Evolutionary conservation across 1,140 invertebrate species (phyloP).

Genomic region (Aphelinus atriplicis): DNA sequence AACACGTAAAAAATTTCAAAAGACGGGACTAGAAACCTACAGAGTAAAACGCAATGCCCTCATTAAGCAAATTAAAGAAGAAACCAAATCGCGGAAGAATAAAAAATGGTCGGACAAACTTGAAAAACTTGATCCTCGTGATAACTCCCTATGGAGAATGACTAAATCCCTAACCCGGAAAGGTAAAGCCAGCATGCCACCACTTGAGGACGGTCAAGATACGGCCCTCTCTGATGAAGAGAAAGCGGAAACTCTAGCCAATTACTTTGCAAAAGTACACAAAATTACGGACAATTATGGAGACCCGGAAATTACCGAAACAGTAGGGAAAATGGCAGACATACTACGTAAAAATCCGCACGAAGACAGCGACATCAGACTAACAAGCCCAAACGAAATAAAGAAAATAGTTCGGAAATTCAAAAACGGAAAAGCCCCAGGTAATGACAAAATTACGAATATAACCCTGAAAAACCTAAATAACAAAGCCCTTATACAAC

Average conservation of each 20-base stretch:
- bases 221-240: constrained; percentile 27
- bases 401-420: constrained; percentile 37
- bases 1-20: not conserved
- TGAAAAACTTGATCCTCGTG: constrained; percentile 28
- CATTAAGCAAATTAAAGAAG: constrained; percentile 11
- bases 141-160: constrained; percentile 39
- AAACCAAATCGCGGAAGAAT: constrained; percentile 21
- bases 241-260: constrained; percentile 40
- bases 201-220: constrained; percentile 1
- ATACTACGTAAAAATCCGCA: constrained; percentile 32
- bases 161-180: constrained; percentile 27
- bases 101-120: constrained; percentile 27
- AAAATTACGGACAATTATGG: constrained; percentile 24
- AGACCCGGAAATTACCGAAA: constrained; percentile 5
- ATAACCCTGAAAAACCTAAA: constrained; percentile 50
- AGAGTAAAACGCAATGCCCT: not conserved
- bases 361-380: constrained; percentile 30
- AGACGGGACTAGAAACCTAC: not conserved
- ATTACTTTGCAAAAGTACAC: constrained; percentile 37
- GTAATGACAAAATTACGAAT: constrained; percentile 51
- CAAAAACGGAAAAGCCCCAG: constrained; percentile 50
- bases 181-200: constrained; percentile 5
- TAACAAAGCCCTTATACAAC: constrained; percentile 46
- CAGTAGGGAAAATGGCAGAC: not conserved
- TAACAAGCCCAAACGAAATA: constrained; percentile 30